Evolutionary conservation across 2,888 invertebrate species (phyloP).

Genomic region (Temnothorax rugatulus): DNA sequence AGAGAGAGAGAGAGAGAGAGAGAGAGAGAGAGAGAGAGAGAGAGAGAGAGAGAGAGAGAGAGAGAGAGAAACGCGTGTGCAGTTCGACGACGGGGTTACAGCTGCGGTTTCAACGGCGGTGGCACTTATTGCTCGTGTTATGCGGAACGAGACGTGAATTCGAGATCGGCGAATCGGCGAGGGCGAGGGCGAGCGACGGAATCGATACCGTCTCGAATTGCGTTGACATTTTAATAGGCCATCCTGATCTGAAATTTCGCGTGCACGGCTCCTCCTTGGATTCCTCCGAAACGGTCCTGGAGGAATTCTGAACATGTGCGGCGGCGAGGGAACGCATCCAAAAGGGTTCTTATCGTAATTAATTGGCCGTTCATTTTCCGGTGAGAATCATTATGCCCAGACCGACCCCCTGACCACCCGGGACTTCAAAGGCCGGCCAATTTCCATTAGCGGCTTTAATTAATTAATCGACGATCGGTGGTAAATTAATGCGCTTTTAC

Average conservation of each 20-base stretch:
- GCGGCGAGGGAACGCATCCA: constrained; percentile 35
- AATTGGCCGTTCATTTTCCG: constrained; percentile 68
- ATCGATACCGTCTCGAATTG: constrained; percentile 37
- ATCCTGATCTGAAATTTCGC: constrained; percentile 24
- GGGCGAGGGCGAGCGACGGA: neutral
- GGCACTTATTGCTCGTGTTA: constrained; percentile 39
- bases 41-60: neutral
- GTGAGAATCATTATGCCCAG: constrained; percentile 63
- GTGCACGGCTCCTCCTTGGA: neutral
- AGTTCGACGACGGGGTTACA: neutral
- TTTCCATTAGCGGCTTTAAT: constrained; percentile 66
- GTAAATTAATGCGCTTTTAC: constrained; percentile 42
- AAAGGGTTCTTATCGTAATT: constrained; percentile 64
- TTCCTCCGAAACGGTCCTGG: neutral
- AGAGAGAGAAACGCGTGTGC: neutral
- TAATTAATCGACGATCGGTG: constrained; percentile 62
- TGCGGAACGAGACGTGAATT: constrained; percentile 25
- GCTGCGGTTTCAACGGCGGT: constrained; percentile 2
- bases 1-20: too few relatives aligned
- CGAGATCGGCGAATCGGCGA: constrained; percentile 3
- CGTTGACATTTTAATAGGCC: constrained; percentile 42
- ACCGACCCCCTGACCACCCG: constrained; percentile 25
- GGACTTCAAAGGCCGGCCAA: constrained; percentile 53
- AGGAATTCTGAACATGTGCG: neutral
- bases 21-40: neutral